Conservation (phyloP, 2,113 vertebrate species). For the Holacanthus passer region DNA sequence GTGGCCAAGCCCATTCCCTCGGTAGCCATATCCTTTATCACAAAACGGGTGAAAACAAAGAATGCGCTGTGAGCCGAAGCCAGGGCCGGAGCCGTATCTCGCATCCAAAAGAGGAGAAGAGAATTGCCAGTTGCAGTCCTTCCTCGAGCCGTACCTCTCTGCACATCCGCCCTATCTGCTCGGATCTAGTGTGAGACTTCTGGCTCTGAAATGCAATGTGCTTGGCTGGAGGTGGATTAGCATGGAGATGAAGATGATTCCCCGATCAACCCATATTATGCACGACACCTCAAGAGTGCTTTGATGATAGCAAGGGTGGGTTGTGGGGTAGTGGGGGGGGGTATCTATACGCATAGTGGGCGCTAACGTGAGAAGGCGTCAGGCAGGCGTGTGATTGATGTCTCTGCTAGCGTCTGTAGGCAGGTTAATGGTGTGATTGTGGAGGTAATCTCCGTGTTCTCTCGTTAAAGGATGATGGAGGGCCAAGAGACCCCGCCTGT, state of each 20-base stretch:
- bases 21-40: conserved; percentile 73
- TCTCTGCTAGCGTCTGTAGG: conserved; percentile 70
- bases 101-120: conserved; percentile 39
- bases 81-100: conserved; percentile 35
- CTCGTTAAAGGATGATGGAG: conserved; percentile 84
- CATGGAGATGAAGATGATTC: conserved; percentile 58
- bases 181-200: conserved; percentile 16
- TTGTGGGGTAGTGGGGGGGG: background rate
- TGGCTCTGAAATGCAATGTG: conserved; percentile 23
- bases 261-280: conserved; percentile 67
- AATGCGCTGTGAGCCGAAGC: conserved; percentile 50
- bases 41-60: conserved; percentile 72
- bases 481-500: conserved; percentile 57
- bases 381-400: conserved; percentile 80
- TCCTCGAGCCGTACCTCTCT: conserved; percentile 23
- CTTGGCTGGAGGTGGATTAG: conserved; percentile 55
- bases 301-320: conserved; percentile 60
- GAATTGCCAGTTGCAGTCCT: conserved; percentile 16
- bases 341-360: conserved; percentile 46
- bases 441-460: conserved; percentile 83
- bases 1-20: conserved; percentile 68
- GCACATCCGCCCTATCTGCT: background rate
- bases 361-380: conserved; percentile 65
- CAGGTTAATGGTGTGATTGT: conserved; percentile 86
- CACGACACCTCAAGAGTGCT: conserved; percentile 61